Evolutionary conservation across 2,888 invertebrate genomes (phyloP), one percentile per base, ranked within the genome.

Genomic region (Hermaeophaga mercurialis): DNA sequence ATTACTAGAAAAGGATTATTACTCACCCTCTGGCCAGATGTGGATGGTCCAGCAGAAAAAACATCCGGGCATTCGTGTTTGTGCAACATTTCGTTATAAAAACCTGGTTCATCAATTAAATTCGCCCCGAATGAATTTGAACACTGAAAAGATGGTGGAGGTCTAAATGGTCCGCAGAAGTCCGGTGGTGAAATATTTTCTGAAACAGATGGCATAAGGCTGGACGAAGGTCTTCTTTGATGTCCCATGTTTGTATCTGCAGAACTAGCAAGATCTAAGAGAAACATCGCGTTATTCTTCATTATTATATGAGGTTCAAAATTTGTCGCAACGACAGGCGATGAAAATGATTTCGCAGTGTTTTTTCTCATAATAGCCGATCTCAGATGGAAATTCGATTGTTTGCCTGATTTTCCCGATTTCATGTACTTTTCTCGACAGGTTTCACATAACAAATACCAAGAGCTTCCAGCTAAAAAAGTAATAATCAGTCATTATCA

Each of bases 241-340:
- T 71, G 70, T 7, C 67, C 66, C 15, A 72, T 69, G 56, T 70
- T 70, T n/a, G 67, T 68, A 61, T 84, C 83, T 2, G 87, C 85
- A 1, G 90, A 86, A 60, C 93, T 91, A 0, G 92, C 91, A 49
- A 97, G 77, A 73, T 96, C 96, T 56, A 98, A 80, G 8, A 98
- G 79, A 74, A 97, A 98, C 76, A 94, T 85, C 0, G 98, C 96
- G 75, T 98, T 98, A 73, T 94, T 94, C 68, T 90, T 90, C 84
- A 97, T 91, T 3, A 90, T 84, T 41, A 87, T 78, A 71, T 93
- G 84, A 61, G 75, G 70, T 49, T 78, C 77, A 6, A 70, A 75
- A 54, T 75, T 78, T 24, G 67, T 63, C 31, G 66, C 63, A 26
- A 74, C 75, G 26, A 70, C 68, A 57, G 80, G 70, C 8, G 75